Evolutionary conservation across 2,888 invertebrate species (phyloP).

Genomic region (Polydrusus cervinus): DNA sequence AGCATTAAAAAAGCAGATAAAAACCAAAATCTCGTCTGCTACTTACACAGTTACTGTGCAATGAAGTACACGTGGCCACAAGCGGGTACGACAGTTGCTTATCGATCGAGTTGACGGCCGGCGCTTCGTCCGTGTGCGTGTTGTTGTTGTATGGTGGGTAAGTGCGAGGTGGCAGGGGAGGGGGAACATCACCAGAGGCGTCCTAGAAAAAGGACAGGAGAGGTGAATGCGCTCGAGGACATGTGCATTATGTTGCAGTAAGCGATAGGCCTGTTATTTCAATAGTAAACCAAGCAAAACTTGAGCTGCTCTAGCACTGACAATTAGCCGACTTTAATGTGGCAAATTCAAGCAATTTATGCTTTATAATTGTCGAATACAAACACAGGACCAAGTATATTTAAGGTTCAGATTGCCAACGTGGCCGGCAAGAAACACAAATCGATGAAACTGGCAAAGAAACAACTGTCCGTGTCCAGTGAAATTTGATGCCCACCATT

Average conservation of each 20-base stretch:
- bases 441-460: no score
- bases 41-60: conserved; percentile 73
- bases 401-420: no score
- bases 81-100: conserved; percentile 79
- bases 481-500: no score
- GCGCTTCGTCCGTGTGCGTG: conserved; percentile 60
- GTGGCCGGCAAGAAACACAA: no score
- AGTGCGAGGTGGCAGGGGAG: conserved; percentile 71
- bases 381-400: no score
- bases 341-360: no score
- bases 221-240: conserved; percentile 16
- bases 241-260: conserved; percentile 4
- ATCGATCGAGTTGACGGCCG: conserved; percentile 76
- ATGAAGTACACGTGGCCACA: conserved; percentile 73
- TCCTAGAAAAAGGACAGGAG: conserved; percentile 33
- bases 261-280: conserved; percentile 24
- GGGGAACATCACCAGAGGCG: conserved; percentile 68
- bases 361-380: no score
- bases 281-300: no score
- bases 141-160: conserved; percentile 48
- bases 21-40: conserved; percentile 56
- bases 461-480: no score
- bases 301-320: no score
- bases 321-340: no score
- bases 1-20: conserved; percentile 16